Evolutionary conservation across 2,797 vertebrate species (phyloP), one percentile per base, ranked within the genome.

Genomic region (Neostethus bicornis): DNA sequence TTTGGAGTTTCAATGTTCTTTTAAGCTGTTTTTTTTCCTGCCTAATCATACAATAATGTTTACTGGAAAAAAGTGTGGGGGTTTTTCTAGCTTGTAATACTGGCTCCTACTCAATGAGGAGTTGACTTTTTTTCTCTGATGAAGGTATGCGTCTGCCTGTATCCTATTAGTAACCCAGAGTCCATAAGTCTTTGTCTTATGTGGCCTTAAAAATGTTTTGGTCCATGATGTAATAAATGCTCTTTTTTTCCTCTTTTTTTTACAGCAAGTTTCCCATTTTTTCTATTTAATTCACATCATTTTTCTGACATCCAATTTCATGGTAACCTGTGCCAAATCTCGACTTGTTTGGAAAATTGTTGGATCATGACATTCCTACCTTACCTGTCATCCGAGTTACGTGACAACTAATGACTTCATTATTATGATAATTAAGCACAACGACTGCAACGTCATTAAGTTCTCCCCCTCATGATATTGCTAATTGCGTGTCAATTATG

Each of bases 371-470:
- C 85, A 80, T 83, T 86, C 72, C 73, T 87, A 83, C 84, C 77
- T 85, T 79, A 80, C 73, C 77, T 86, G 87, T 75, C 86, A 87
- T 75, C 59, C 21, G 77, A 74, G 60, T 86, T 81, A 87, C 85
- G 75, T 86, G 76, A 79, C 85, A 83, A 67, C 77, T 89, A 87
- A 87, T 87, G 78, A 78, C 79, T 90, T 85, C 79, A 89, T 90
- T 89, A 88, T 89, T 85, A 89, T 86, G 83, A 83, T 90, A 89
- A 89, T 90, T 85, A 85, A 85, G 81, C 75, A 70, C 53, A 49
- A 77, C 79, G 71, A 66, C 70, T 61, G 67, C 79, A 86, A 85
- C 77, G 80, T 85, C 80, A 87, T 88, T 87, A 84, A 68, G 61
- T 60, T 39, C 51, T 47, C 61, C 67, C 63, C 62, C 34, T 57